Conservation (phyloP, 2,888 invertebrate genomes). For the Pogonocherus hispidulus region DNA sequence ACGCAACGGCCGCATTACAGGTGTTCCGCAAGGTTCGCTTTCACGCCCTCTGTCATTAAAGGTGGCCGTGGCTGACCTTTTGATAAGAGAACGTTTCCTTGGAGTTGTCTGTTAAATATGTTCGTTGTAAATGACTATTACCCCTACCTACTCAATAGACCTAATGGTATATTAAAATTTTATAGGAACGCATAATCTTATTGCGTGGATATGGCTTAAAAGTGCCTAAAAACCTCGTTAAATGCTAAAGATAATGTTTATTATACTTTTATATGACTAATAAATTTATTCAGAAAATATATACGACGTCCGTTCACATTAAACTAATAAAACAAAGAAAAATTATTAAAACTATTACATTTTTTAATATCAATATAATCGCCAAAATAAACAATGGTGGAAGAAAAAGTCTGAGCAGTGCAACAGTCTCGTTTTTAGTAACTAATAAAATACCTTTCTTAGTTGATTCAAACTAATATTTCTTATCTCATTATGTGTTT, state of each 20-base stretch:
- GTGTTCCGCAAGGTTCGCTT: slow-evolving; percentile 15
- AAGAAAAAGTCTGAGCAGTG: no score
- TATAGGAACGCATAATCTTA: slow-evolving; percentile 4
- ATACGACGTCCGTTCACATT: neutral
- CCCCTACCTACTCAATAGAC: neutral
- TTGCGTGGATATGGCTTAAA: neutral
- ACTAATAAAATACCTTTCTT: no score
- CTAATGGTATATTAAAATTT: slow-evolving; percentile 11
- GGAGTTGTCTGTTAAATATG: no score
- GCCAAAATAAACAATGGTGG: no score
- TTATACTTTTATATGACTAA: slow-evolving; percentile 1
- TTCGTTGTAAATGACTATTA: neutral
- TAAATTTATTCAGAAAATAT: neutral
- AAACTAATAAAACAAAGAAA: no score
- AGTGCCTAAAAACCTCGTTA: slow-evolving; percentile 5
- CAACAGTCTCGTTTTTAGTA: no score
- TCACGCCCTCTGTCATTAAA: neutral
- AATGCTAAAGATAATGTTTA: slow-evolving; percentile 9
- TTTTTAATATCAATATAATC: no score
- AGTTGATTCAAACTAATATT: no score
- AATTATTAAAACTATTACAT: no score
- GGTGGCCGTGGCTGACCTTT: no score
- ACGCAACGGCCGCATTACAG: slow-evolving; percentile 9
- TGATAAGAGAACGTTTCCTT: no score
- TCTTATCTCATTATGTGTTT: no score